A percentile compares a stretch with the other conserved stretches of the same genome.
phyloP scores from a whole-genome alignment of 2,797 vertebrate species.

The Neosilurus hyrtlii region DNA sequence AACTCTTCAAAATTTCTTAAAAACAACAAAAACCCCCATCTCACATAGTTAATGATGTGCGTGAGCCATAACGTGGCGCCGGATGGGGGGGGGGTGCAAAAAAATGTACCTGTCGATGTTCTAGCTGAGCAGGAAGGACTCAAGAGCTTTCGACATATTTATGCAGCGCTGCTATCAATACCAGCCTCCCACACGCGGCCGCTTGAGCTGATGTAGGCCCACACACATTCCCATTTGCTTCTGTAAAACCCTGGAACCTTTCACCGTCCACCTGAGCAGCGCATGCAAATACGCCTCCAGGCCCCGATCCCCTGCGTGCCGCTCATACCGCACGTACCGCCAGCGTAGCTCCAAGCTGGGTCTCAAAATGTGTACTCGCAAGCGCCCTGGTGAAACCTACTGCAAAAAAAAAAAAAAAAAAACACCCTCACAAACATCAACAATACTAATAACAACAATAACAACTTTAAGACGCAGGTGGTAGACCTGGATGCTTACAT shows the following conservation, averaged over 20 bases:
- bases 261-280: slow-evolving; percentile 49
- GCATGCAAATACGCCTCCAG: slow-evolving; percentile 44
- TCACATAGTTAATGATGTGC: neutral
- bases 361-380: neutral
- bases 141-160: slow-evolving; percentile 47
- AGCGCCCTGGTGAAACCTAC: neutral
- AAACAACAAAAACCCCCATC: neutral
- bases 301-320: slow-evolving; percentile 16
- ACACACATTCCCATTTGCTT: slow-evolving; percentile 43
- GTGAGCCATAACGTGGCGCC: neutral
- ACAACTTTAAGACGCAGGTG: neutral
- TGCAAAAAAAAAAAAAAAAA: neutral
- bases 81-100: neutral
- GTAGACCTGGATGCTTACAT: neutral
- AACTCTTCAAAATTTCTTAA: neutral
- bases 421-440: no score
- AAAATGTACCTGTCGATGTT: slow-evolving; percentile 34
- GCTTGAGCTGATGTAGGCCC: slow-evolving; percentile 38
- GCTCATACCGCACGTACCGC: neutral
- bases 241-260: slow-evolving; percentile 34
- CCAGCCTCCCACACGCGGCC: slow-evolving; percentile 50
- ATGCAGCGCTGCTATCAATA: slow-evolving; percentile 53
- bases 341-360: neutral
- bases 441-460: no score
- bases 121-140: slow-evolving; percentile 29